Base-by-base conservation (phyloP, 2,113 vertebrate species). In the Gymnogyps californianus region DNA sequence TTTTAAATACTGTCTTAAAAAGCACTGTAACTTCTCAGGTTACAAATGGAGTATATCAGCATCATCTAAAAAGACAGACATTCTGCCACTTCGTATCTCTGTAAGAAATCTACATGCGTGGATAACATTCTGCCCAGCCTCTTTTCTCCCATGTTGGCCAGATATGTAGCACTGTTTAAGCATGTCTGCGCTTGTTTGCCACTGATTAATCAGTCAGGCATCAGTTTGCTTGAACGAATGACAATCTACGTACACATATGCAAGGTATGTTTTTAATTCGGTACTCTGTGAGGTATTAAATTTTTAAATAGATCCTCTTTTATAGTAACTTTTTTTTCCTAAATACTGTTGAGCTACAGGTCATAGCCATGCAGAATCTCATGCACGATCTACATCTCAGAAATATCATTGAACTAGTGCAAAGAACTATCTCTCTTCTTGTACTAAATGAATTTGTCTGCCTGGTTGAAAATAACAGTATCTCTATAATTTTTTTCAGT, bases 301-400 rank as follows among this genome's bases (percentile, higher is more conserved):
- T 64, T 91, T 91, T 54, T 38, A 74, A 52, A 26, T 25, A 75
- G 20, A 32, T 92, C 16, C 11, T 67, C n/a, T 84, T 82, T 65
- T 44, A 54, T 6, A 78, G 5, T 13, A 51, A 57, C 17, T 58
- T 65, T 59, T 4, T 92, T 75, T 89, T 57, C 74, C 38, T n/a
- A 67, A 42, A 18, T 78, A 24, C 16, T 42, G 9, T 36, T 38
- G 29, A 87, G 40, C 28, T 89, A 75, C n/a, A 67, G 9, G 25
- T 77, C 29, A 42, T 2, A 66, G 40, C 26, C 10, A 13, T 16
- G 16, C 21, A 77, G 36, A 92, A 94, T 51, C 64, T 69, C 5
- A 51, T 5, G 4, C 15, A 42, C 0, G 0, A 57, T n/a, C 64
- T 57, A 16, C 16, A 81, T 52, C 57, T 49, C 55, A 71, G 58